A percentile compares a stretch with the other conserved stretches of the same genome.
Evolutionary conservation across 2,113 vertebrate genomes (phyloP).

Genomic region (Ginglymostoma cirratum): DNA sequence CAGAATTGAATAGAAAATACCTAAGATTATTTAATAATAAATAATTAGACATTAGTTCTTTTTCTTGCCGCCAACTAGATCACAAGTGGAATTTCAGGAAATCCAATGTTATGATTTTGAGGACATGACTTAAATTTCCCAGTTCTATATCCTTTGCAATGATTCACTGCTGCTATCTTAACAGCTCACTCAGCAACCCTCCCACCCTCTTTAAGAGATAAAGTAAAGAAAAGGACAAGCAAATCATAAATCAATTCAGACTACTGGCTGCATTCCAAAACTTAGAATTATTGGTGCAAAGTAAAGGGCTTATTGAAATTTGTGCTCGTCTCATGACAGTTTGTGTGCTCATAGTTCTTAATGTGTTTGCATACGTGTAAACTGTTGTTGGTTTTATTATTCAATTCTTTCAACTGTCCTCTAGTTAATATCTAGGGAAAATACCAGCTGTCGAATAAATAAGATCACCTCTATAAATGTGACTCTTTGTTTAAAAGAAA

Average conservation of each 20-base stretch:
- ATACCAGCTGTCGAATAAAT: not conserved
- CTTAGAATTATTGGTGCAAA: not conserved
- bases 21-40: not conserved
- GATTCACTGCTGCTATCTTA: not conserved
- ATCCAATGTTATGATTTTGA: not conserved
- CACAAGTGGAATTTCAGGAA: not conserved
- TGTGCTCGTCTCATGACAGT: not conserved
- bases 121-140: not conserved
- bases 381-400: not conserved
- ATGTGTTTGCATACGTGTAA: not conserved
- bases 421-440: not conserved
- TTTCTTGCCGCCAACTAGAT: not conserved
- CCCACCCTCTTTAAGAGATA: not conserved
- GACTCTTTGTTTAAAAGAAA: not conserved
- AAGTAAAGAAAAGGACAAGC: not conserved
- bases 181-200: not conserved
- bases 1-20: not conserved
- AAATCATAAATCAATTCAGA: not conserved
- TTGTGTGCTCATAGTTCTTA: not conserved
- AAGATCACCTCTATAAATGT: not conserved
- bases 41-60: not conserved
- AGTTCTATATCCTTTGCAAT: not conserved
- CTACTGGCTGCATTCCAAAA: not conserved
- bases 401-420: not conserved
- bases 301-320: not conserved